Evolutionary conservation across 1,140 invertebrate genomes (phyloP), one percentile per base, ranked within the genome.

Genomic region (Magallana angulata): DNA sequence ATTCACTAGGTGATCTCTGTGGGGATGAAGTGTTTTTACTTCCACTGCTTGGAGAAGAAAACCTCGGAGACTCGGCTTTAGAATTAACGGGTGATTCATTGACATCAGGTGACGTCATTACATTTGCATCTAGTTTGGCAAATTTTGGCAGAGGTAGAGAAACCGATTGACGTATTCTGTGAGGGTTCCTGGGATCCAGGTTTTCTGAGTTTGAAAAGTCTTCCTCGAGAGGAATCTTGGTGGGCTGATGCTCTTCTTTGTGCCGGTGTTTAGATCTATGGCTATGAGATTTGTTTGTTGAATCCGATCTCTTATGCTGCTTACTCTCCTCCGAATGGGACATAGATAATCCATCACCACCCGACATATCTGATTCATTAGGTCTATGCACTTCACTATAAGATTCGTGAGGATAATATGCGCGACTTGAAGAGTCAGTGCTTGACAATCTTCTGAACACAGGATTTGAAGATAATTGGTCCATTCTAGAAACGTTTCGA

Each of bases 41-140:
- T 12, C 91, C 91, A 87, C 91, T 92, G 84, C 91, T 91, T 62
- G 91, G 91, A 80, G 91, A 91, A 59, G 91, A 92, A 88, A 92
- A 92, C 85, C 91, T 91, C 12, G 91, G 91, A 11, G 91, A 92
- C 58, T 91, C 86, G 57, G 58, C 60, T 59, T 89, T 90, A 16
- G 57, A 36, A 56, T 56, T 24, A 82, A 64, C 62, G 24, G 82
- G 82, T 8, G 88, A 89, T 82, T 85, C 71, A 16, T 85, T 60
- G 24, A 80, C 64, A 60, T 82, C 48, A 60, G 88, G 85, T 57
- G 87, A 88, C n/a, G 59, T 84, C 82, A 84, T 84, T n/a, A 84
- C 82, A 62, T 82, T 87, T 87, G 48, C 81, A 76, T 89, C 85
- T 89, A 68, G 85, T 88, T 90, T 84, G 84, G 91, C 91, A 89